Evolutionary conservation across 2,797 vertebrate species (phyloP).

Genomic region (Orestias chungarensis): DNA sequence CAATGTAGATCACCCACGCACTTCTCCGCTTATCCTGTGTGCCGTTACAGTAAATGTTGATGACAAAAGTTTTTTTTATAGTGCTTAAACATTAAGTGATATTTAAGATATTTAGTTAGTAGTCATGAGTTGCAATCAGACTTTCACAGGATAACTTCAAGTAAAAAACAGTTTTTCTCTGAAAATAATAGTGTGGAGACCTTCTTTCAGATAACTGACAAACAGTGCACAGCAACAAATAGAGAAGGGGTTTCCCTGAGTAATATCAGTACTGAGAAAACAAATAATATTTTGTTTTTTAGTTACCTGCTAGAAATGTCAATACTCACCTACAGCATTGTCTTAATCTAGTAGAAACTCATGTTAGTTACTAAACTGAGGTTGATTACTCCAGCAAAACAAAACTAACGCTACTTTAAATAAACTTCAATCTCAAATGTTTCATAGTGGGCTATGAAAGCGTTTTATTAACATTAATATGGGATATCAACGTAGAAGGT

Average conservation of each 20-base stretch:
- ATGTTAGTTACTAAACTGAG: not conserved
- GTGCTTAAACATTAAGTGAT: not conserved
- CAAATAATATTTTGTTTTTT: too few species aligned
- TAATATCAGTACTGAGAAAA: too few species aligned
- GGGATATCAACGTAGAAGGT: not conserved
- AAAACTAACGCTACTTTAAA: too few species aligned
- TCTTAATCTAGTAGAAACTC: not conserved
- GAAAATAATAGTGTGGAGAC: not conserved
- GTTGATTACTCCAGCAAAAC: too few species aligned
- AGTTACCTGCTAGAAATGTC: not conserved
- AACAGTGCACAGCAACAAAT: too few species aligned
- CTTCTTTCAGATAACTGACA: not conserved
- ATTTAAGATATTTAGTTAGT: not conserved
- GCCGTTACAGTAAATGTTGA: constrained; percentile 12
- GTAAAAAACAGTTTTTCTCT: too few species aligned
- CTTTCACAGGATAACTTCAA: not conserved
- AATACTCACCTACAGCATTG: not conserved
- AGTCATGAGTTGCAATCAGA: not conserved
- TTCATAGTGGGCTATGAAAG: not conserved
- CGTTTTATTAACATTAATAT: not conserved
- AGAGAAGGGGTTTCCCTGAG: too few species aligned
- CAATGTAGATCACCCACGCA: constrained; percentile 14
- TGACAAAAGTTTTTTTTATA: not conserved
- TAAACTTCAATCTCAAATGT: not conserved
- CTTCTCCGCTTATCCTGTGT: constrained; percentile 3